A percentile compares a stretch with the other conserved stretches of the same genome.
These are phyloP conservation scores for Melanaphis sacchari DNA, from an alignment of 1,140 invertebrate genomes.

Conservation along the genomic window DNA sequence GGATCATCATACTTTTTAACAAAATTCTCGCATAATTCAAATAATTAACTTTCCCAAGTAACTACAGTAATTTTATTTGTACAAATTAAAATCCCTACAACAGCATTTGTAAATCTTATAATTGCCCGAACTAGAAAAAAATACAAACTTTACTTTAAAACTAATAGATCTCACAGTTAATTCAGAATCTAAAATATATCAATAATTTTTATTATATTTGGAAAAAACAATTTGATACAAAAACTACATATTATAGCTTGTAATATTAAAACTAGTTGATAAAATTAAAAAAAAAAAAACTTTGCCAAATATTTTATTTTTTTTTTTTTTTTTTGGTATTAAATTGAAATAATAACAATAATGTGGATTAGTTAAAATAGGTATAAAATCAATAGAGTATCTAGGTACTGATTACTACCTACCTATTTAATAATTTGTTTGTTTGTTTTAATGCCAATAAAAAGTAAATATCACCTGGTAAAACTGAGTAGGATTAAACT, in stretches of 20 bases:
- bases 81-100: no score
- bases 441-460: no score
- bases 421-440: neutral
- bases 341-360: neutral
- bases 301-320: neutral
- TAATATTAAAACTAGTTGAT: neutral
- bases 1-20: no score
- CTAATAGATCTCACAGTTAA: neutral
- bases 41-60: no score
- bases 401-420: no score
- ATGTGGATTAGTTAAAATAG: neutral
- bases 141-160: neutral
- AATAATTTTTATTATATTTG: neutral
- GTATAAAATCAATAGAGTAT: neutral
- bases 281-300: neutral
- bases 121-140: neutral
- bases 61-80: no score
- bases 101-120: no score
- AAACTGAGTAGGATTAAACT: neutral
- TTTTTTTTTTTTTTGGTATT: neutral
- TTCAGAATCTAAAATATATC: neutral
- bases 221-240: neutral
- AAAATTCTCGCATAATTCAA: no score
- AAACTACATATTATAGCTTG: neutral
- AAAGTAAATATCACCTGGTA: neutral